Evolutionary conservation across 2,113 vertebrate species (phyloP).

Genomic region (Stictonetta naevosa): DNA sequence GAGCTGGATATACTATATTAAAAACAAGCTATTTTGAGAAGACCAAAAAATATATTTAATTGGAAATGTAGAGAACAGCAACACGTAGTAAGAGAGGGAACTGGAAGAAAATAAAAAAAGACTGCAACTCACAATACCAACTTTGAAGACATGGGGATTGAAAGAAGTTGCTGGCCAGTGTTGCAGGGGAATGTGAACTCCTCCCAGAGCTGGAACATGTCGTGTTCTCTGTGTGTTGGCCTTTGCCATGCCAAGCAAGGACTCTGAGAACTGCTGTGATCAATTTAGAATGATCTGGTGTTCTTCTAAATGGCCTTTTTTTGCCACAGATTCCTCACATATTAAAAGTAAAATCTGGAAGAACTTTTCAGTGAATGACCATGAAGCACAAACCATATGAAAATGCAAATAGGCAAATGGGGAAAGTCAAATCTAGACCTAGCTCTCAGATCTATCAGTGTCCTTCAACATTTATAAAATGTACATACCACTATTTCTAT

Average conservation of each 20-base stretch:
- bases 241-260: background rate
- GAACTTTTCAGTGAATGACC: background rate
- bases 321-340: background rate
- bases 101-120: background rate
- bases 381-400: background rate
- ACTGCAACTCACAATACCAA: background rate
- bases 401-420: background rate
- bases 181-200: background rate
- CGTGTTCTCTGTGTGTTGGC: background rate
- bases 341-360: background rate
- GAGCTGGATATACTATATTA: background rate
- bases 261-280: background rate
- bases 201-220: background rate
- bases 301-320: background rate
- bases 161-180: background rate
- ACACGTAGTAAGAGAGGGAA: background rate
- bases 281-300: background rate
- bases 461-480: background rate
- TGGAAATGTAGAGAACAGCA: background rate
- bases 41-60: background rate
- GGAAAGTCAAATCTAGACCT: background rate
- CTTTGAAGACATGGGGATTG: background rate
- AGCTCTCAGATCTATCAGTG: background rate
- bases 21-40: constrained; percentile 3
- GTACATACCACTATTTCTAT: background rate